Conservation (phyloP, 2,888 invertebrate genomes). For the Masnerella sp. region DNA sequence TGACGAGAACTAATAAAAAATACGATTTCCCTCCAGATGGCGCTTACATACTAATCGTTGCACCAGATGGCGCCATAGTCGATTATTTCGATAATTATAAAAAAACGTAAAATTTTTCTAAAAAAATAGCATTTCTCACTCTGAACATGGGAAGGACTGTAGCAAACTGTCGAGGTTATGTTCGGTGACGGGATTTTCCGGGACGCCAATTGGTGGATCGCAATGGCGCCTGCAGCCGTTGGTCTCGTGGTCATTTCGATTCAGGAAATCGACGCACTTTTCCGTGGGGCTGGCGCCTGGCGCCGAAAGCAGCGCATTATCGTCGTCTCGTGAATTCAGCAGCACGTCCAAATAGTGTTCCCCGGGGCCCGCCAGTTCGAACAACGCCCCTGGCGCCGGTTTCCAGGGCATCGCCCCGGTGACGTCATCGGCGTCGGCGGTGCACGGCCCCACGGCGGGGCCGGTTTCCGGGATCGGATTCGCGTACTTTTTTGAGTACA, state of each 20-base stretch:
- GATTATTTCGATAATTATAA: no score
- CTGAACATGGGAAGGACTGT: no score
- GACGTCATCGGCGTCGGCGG: conserved; percentile 45
- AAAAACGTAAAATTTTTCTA: no score
- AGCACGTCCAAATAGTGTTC: conserved; percentile 74
- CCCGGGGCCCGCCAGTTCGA: conserved; percentile 68
- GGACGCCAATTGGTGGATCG: conserved; percentile 40
- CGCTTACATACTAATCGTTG: no score
- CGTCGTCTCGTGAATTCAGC: conserved; percentile 65
- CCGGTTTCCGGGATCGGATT: conserved; percentile 47
- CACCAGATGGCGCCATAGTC: no score
- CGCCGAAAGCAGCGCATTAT: conserved; percentile 68
- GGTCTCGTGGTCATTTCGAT: conserved; percentile 57
- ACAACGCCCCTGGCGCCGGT: conserved; percentile 54
- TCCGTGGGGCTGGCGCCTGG: conserved; percentile 74
- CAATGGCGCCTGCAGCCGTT: conserved; percentile 48
- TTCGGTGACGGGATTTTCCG: conserved; percentile 64
- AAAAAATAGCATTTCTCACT: no score
- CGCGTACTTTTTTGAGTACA: conserved; percentile 72
- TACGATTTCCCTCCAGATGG: no score
- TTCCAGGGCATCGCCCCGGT: conserved; percentile 29
- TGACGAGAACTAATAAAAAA: no score
- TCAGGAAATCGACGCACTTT: conserved; percentile 75
- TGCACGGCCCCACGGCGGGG: conserved; percentile 15
- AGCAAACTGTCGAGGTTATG: conserved; percentile 68